Evolutionary conservation across 2,797 vertebrate species (phyloP), one percentile per base, ranked within the genome.

Genomic region (Hoplostethus mediterraneus): DNA sequence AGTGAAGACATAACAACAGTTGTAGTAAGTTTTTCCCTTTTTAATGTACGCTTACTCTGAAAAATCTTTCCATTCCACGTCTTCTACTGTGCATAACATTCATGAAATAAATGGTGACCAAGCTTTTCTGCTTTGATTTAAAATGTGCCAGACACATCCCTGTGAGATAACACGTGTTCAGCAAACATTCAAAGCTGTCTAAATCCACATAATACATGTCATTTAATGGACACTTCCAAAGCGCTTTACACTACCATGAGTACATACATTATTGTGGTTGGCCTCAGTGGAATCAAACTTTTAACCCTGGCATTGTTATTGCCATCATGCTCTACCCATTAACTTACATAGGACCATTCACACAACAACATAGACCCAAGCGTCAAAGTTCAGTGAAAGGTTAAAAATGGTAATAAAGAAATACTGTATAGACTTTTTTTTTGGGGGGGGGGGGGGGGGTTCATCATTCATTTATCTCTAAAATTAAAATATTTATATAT

Each of bases 1-100:
- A 80, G 84, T 13, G 2, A 73, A 33, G 17, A 63, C 28, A 14
- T 14, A 70, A 55, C 49, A 62, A 52, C 47, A 58, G 30, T 56
- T 55, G 16, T 33, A 48, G 56, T 77, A 48, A 44, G 47, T 58
- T 84, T 72, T 71, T 83, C 70, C 75, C 76, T 89, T 91, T 79
- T 72, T 70, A 93, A 92, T 93, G 57, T 74, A 86, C 68, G 77
- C 31, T 63, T 71, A 80, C 66, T 75, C 58, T 33, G 68, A 79
- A 83, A 82, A 87, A 83, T 84, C 78, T 84, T 87, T 91, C 86
- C 82, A 85, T 82, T 87, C 70, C 86, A 81, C n/a, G 67, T 85
- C 65, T 80, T 88, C 67, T 80, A 71, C 69, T 75, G 88, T 87
- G 88, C 87, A 90, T 69, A 82, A 62, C 76, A 80, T 73, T 80